phyloP scores from a whole-genome alignment of 2,113 vertebrate genomes.

The Lepisosteus osseus region DNA sequence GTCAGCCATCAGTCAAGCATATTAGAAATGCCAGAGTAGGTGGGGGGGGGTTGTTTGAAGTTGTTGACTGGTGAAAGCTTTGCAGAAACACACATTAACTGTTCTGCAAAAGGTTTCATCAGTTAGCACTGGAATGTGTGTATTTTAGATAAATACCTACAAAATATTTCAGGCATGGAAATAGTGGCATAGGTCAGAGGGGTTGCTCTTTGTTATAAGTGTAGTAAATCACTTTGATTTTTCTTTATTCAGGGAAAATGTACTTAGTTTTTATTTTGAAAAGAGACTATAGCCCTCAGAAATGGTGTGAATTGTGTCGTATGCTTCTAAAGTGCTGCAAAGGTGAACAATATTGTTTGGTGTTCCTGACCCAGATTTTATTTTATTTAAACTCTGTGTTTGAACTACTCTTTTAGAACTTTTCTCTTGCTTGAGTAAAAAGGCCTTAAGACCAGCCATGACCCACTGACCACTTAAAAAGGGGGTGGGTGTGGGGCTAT shows the following conservation, averaged over 20 bases:
- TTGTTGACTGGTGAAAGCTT: too few species aligned
- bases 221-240: neutral
- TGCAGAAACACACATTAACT: too few species aligned
- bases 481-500: neutral
- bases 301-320: conserved; percentile 2
- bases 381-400: neutral
- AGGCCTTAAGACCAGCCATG: neutral
- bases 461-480: neutral
- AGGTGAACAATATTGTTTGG: neutral
- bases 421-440: neutral
- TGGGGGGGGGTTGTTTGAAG: too few species aligned
- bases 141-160: too few species aligned
- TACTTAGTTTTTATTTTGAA: neutral
- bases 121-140: too few species aligned
- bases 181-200: neutral
- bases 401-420: conserved; percentile 11
- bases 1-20: too few species aligned
- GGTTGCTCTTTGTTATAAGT: conserved; percentile 4
- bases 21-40: too few species aligned
- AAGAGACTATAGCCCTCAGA: neutral
- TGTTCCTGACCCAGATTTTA: conserved; percentile 12
- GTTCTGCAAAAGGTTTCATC: too few species aligned
- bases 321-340: neutral
- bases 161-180: neutral
- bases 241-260: neutral